A percentile compares a stretch with the other conserved stretches of the same genome.
Evolutionary conservation across 2,113 vertebrate species (phyloP).

Genomic region (Columbina picui): DNA sequence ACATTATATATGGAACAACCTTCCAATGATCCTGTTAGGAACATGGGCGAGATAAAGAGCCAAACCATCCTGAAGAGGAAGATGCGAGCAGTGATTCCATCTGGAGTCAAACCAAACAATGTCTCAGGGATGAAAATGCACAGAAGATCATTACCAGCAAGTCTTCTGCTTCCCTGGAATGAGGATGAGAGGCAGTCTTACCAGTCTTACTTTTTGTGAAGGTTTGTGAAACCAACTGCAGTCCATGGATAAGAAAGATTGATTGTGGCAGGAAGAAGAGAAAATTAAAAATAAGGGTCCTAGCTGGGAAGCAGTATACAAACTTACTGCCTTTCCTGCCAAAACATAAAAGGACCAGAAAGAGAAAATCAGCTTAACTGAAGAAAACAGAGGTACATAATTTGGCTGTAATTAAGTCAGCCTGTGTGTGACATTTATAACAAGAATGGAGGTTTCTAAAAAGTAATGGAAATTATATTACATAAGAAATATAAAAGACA

Average conservation of each 20-base stretch:
- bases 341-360: not conserved
- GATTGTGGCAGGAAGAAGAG: not conserved
- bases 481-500: not conserved
- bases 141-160: not conserved
- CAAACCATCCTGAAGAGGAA: not conserved
- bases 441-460: not conserved
- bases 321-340: not conserved
- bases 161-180: not conserved
- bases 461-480: not conserved
- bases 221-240: not conserved
- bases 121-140: not conserved
- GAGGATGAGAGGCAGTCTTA: not conserved
- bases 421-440: not conserved
- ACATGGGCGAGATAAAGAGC: not conserved
- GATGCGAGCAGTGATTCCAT: not conserved
- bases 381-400: not conserved
- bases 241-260: not conserved
- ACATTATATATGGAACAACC: not conserved
- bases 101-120: not conserved
- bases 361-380: not conserved
- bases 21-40: not conserved
- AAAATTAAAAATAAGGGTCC: not conserved
- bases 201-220: not conserved
- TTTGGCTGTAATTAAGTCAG: not conserved
- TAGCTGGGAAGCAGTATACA: not conserved